phyloP scores from a whole-genome alignment of 2,888 invertebrate genomes.

The Lapara coniferarum region DNA sequence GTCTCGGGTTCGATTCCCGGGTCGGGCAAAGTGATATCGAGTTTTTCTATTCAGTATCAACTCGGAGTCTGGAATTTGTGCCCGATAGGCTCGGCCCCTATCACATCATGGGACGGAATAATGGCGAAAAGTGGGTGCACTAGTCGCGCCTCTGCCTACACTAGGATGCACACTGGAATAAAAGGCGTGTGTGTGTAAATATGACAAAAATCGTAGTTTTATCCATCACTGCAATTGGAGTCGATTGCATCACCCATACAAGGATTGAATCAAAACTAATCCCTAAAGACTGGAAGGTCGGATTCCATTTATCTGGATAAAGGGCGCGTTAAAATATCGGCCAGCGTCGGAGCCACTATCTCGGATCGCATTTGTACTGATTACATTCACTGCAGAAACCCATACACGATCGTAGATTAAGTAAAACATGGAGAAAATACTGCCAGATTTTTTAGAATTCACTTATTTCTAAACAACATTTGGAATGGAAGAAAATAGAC shows the following conservation, averaged over 20 bases:
- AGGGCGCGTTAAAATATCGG: conserved; percentile 79
- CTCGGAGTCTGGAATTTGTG: too few species aligned
- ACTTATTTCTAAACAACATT: neutral
- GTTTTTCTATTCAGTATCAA: too few species aligned
- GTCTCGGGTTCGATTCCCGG: too few species aligned
- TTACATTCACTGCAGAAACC: conserved; percentile 53
- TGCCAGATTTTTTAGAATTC: neutral
- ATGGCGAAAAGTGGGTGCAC: too few species aligned
- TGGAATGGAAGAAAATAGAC: too few species aligned
- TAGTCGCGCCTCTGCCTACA: too few species aligned
- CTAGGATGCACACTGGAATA: too few species aligned
- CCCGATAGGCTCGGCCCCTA: too few species aligned
- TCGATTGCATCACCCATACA: conserved; percentile 40
- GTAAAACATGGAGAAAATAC: conserved; percentile 31
- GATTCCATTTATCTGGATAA: conserved; percentile 74
- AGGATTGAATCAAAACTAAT: conserved; percentile 50
- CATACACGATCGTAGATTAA: conserved; percentile 34
- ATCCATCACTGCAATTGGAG: conserved; percentile 31
- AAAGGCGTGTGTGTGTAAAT: too few species aligned
- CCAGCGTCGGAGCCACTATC: conserved; percentile 62
- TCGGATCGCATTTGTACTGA: conserved; percentile 77
- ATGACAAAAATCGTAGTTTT: neutral
- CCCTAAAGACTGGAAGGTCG: conserved; percentile 57
- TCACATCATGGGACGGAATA: too few species aligned
- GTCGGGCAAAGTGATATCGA: too few species aligned